These are phyloP conservation scores for Cerastis rubricosa DNA, from an alignment of 2,888 invertebrate species.

Conservation along the genomic window DNA sequence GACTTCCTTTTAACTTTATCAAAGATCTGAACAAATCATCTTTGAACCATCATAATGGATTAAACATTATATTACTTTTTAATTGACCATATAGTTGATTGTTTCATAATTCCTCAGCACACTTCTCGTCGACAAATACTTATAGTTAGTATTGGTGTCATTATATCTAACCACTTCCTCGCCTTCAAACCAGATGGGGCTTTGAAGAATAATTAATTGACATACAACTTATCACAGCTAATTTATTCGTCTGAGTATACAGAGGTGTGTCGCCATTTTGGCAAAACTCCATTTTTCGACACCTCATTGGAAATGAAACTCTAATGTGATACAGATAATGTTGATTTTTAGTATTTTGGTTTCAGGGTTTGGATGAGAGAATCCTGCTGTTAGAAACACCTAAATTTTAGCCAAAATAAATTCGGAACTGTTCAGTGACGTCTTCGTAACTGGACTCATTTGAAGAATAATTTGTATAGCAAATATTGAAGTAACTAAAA, in stretches of 20 bases:
- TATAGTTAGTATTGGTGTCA: slow-evolving; percentile 73
- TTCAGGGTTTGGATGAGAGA: slow-evolving; percentile 75
- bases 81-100: slow-evolving; percentile 52
- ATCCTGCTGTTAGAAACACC: slow-evolving; percentile 78
- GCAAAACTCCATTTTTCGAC: slow-evolving; percentile 81
- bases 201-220: slow-evolving; percentile 91
- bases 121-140: slow-evolving; percentile 53
- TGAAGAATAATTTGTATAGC: slow-evolving; percentile 70
- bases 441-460: slow-evolving; percentile 80
- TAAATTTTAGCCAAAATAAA: slow-evolving; percentile 88
- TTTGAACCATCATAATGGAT: slow-evolving; percentile 40
- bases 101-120: slow-evolving; percentile 51
- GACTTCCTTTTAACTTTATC: not conserved
- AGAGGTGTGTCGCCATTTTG: slow-evolving; percentile 87
- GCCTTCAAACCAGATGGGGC: slow-evolving; percentile 85
- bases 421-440: slow-evolving; percentile 80
- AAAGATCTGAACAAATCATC: slow-evolving; percentile 16
- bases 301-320: slow-evolving; percentile 65
- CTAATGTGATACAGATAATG: slow-evolving; percentile 60
- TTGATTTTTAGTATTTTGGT: slow-evolving; percentile 58
- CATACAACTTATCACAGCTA: slow-evolving; percentile 90
- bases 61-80: slow-evolving; percentile 6
- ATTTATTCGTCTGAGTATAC: slow-evolving; percentile 89
- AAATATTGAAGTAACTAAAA: slow-evolving; percentile 69
- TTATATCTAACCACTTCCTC: slow-evolving; percentile 79